Conservation (phyloP, 2,888 invertebrate genomes). For the Sarcophaga subvicina region DNA sequence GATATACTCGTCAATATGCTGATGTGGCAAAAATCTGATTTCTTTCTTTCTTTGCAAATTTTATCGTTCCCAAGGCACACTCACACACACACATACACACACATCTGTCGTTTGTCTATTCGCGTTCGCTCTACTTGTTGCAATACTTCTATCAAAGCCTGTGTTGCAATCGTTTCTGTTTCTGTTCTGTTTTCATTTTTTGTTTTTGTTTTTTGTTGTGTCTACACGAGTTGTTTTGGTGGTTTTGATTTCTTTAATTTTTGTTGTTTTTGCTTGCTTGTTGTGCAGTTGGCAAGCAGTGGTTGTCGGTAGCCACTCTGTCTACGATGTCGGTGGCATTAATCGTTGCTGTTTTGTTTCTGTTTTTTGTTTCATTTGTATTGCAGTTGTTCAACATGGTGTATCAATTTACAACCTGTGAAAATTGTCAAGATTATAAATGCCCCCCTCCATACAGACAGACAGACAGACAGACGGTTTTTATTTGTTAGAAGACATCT, state of each 20-base stretch:
- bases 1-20: conserved; percentile 52
- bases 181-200: conserved; percentile 9
- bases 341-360: conserved; percentile 16
- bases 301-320: conserved; percentile 53
- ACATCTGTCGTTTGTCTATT: conserved; percentile 39
- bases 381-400: conserved; percentile 51
- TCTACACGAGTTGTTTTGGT: conserved; percentile 43
- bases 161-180: conserved; percentile 35
- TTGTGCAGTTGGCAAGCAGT: neutral
- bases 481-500: conserved; percentile 20
- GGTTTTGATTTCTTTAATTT: neutral
- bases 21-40: conserved; percentile 53
- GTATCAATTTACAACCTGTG: conserved; percentile 70
- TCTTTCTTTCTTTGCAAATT: conserved; percentile 22
- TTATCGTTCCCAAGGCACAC: conserved; percentile 61
- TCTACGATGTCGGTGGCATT: conserved; percentile 60
- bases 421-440: conserved; percentile 53
- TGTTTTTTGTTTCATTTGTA: conserved; percentile 9
- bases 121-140: neutral
- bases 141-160: conserved; percentile 4
- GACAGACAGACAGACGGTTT: conserved; percentile 13
- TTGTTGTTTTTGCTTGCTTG: neutral
- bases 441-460: neutral
- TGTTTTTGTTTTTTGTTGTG: conserved; percentile 30
- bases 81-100: conserved; percentile 36